Evolutionary conservation across 2,113 vertebrate species (phyloP), one percentile per base, ranked within the genome.

Genomic region (Callocephalon fimbriatum): DNA sequence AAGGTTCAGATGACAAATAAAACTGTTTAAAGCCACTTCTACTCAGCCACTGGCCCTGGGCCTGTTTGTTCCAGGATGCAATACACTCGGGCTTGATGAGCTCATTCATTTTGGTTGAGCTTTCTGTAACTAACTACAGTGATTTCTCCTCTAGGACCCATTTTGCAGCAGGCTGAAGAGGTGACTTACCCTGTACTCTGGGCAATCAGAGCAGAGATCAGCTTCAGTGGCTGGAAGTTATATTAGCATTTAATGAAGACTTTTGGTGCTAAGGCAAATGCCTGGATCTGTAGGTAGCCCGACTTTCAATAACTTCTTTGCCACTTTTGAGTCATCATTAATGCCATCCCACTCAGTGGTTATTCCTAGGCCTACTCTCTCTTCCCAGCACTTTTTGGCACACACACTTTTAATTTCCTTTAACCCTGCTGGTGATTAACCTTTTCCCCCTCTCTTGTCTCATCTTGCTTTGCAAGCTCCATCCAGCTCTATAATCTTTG

Each of bases 241-340:
- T 67, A 35, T 9, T 85, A 71, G 50, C 42, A 31, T 77, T 77
- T 86, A 63, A 44, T 74, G 51, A 42, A 74, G 71, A 14, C 50
- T 92, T 42, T 19, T 50, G 65, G 63, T 67, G 20, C 19, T 13
- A 40, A 78, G 37, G 40, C 17, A 74, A 92, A 51, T 63, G 75
- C 21, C 70, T 50, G 9, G 40, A 22, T 74, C 72, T 74, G 78
- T 59, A 74, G 92, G 90, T 93, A 95, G 77, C 53, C 89, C 81
- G 40, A 48, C 16, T 67, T 94, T 45, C 84, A 75, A 3, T 31
- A 82, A 82, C 56, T 95, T 84, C 68, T 78, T 53, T 2, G 1
- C 61, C 51, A 68, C 44, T 85, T 94, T 93, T 90, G 88, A 96
- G 73, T 91, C 94, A 94, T 94, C 73, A 27, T 79, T 94, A 91